Evolutionary conservation across 2,797 vertebrate genomes (phyloP).

Genomic region (Acipenser oxyrinchus): DNA sequence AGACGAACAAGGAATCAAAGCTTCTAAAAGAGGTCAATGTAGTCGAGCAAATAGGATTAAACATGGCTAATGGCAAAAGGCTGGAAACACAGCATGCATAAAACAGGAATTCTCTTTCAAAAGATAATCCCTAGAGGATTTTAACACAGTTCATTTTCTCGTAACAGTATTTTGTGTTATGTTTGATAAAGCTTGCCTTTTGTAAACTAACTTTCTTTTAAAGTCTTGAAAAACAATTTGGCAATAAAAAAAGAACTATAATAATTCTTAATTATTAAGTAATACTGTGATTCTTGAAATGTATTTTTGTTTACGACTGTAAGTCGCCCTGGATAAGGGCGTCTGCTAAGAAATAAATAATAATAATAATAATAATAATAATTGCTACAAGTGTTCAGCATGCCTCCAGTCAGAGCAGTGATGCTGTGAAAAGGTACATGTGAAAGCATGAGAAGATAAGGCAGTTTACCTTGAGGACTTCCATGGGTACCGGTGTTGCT

Average conservation of each 20-base stretch:
- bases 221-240: not conserved
- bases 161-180: constrained; percentile 39
- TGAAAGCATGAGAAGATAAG: not conserved
- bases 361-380: too few relatives aligned
- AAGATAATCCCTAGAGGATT: constrained; percentile 61
- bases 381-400: too few relatives aligned
- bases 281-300: too few relatives aligned
- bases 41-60: constrained; percentile 86
- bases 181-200: constrained; percentile 24
- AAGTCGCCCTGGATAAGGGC: too few relatives aligned
- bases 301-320: too few relatives aligned
- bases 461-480: constrained; percentile 74
- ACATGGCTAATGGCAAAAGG: constrained; percentile 60
- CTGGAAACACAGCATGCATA: constrained; percentile 70
- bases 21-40: constrained; percentile 69
- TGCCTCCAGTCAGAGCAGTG: too few relatives aligned
- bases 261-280: too few relatives aligned
- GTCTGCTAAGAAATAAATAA: too few relatives aligned
- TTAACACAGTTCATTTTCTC: constrained; percentile 48
- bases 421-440: too few relatives aligned
- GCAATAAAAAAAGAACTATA: too few relatives aligned
- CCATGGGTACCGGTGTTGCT: constrained; percentile 71
- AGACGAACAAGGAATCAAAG: constrained; percentile 63
- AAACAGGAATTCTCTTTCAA: constrained; percentile 66
- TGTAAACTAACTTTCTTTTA: not conserved